Conservation (phyloP, 2,797 vertebrate genomes). For the Vultur gryphus region DNA sequence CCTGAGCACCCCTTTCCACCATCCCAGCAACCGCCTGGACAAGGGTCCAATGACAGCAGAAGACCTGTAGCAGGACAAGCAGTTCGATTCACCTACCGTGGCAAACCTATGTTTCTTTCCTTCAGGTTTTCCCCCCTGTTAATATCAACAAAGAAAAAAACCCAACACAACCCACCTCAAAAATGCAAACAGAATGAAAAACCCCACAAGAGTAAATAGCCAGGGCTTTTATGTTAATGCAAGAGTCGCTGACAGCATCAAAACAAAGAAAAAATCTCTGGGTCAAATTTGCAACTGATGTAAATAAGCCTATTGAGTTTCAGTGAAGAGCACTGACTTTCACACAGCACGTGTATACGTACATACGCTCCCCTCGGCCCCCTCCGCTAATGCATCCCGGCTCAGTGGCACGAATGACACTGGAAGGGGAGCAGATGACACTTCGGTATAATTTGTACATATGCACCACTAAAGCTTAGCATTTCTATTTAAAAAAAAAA, state of each 20-base stretch:
- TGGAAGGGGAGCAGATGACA: neutral
- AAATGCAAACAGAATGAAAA: conserved; percentile 37
- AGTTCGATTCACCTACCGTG: rapidly evolving
- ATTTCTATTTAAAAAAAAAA: conserved; percentile 33
- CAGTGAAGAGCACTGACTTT: neutral
- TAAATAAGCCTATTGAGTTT: conserved; percentile 17
- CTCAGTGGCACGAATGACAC: neutral
- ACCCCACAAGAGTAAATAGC: neutral
- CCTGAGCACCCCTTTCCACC: neutral
- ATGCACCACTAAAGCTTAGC: neutral
- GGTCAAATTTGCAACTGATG: conserved; percentile 31
- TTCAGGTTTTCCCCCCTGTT: neutral
- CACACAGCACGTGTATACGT: rapidly evolving
- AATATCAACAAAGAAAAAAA: neutral
- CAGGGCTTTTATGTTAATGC: conserved; percentile 31
- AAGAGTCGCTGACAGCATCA: conserved; percentile 18
- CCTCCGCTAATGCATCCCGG: neutral
- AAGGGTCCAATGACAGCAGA: rapidly evolving
- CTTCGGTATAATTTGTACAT: neutral
- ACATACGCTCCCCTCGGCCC: neutral
- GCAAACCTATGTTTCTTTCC: neutral
- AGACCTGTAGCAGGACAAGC: neutral
- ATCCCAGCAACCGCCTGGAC: rapidly evolving
- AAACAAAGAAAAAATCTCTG: conserved; percentile 41
- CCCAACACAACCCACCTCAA: neutral